Conservation (phyloP, 2,113 vertebrate genomes). For the Formicarius rufipectus region DNA sequence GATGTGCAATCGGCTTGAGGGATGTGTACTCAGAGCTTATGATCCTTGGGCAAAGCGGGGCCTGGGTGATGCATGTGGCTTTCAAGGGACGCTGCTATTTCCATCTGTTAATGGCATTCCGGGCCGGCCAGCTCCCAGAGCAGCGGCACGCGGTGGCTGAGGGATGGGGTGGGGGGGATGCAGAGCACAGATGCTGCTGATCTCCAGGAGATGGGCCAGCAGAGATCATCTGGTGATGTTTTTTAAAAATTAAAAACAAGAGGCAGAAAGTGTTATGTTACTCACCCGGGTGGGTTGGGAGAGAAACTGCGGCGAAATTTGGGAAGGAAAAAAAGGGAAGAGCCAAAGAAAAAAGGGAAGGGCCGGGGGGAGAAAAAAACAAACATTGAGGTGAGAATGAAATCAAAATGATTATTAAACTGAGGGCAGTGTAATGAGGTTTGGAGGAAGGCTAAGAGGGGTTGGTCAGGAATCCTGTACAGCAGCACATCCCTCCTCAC, state of each 20-base stretch:
- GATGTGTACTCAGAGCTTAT: constrained; percentile 80
- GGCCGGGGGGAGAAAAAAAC: background rate
- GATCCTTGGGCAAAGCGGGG: constrained; percentile 70
- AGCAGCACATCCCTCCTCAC: background rate
- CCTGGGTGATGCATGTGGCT: constrained; percentile 78
- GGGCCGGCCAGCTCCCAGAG: constrained; percentile 56
- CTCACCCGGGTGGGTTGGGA: background rate
- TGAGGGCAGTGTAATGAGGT: background rate
- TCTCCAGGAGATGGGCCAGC: constrained; percentile 59
- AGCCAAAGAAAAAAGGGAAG: background rate
- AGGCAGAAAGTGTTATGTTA: background rate
- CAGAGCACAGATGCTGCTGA: constrained; percentile 51
- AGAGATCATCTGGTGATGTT: background rate
- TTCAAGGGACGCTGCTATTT: constrained; percentile 72
- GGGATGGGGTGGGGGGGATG: constrained; percentile 54
- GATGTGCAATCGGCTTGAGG: constrained; percentile 76
- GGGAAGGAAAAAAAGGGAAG: constrained; percentile 40
- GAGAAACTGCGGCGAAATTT: background rate
- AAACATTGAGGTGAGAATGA: background rate
- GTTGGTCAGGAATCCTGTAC: background rate
- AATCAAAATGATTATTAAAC: background rate
- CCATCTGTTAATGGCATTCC: constrained; percentile 75
- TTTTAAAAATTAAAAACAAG: background rate
- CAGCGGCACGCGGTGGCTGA: constrained; percentile 23
- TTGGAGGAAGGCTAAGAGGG: constrained; percentile 2